phyloP scores from a whole-genome alignment of 2,113 vertebrate genomes.

The Isichthys henryi region DNA sequence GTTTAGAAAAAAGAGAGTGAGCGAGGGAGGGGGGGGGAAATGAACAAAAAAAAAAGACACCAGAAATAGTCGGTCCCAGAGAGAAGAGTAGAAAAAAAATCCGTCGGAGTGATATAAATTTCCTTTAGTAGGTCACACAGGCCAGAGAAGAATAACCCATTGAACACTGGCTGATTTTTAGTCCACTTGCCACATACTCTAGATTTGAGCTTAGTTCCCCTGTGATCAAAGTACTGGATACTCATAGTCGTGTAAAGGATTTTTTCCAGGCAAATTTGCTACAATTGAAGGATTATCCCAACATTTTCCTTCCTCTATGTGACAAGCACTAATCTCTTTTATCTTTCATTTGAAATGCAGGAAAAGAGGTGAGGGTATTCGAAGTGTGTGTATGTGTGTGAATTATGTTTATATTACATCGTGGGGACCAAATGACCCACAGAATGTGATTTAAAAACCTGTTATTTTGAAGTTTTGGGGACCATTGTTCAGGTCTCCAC shows the following conservation, averaged over 20 bases:
- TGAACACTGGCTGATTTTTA: slow-evolving; percentile 11
- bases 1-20: not conserved
- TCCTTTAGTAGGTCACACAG: slow-evolving; percentile 19
- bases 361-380: not conserved
- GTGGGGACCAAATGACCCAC: too few relatives aligned
- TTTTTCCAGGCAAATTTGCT: not conserved
- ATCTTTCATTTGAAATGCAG: not conserved
- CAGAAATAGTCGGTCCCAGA: slow-evolving; percentile 19
- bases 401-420: too few relatives aligned
- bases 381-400: not conserved
- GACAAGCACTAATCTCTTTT: not conserved
- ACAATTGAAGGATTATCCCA: not conserved
- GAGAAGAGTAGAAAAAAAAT: slow-evolving; percentile 10
- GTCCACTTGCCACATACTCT: not conserved
- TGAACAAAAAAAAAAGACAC: slow-evolving; percentile 3
- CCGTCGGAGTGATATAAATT: slow-evolving; percentile 4
- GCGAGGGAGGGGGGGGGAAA: not conserved
- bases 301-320: not conserved
- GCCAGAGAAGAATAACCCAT: slow-evolving; percentile 32
- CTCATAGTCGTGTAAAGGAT: not conserved
- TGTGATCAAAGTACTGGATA: not conserved
- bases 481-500: too few relatives aligned
- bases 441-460: too few relatives aligned
- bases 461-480: too few relatives aligned
- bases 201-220: not conserved